phyloP scores from a whole-genome alignment of 2,888 invertebrate genomes.

The Molorchus minor region DNA sequence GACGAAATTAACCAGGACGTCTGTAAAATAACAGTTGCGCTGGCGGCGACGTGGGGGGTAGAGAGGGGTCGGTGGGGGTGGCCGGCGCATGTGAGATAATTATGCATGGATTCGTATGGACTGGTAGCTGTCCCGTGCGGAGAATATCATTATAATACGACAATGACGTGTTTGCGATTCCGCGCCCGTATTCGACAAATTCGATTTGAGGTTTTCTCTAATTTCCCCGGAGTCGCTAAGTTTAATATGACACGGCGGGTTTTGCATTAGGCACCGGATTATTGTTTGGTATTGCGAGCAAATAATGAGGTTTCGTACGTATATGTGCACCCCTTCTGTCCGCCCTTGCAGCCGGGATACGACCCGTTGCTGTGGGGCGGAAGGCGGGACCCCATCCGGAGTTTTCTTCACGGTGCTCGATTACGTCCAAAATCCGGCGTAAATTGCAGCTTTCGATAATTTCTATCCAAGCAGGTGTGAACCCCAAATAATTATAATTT shows the following conservation, averaged over 20 bases:
- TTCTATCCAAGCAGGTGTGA: too few relatives aligned
- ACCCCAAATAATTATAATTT: too few relatives aligned
- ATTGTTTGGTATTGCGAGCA: slow-evolving; percentile 28
- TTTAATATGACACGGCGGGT: slow-evolving; percentile 42
- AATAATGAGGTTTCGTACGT: slow-evolving; percentile 20
- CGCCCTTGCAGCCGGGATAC: too few relatives aligned
- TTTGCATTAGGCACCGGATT: slow-evolving; percentile 33
- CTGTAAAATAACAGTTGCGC: too few relatives aligned
- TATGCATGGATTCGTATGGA: slow-evolving; percentile 27
- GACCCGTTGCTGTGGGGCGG: too few relatives aligned
- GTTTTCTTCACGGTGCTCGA: too few relatives aligned
- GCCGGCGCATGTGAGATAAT: slow-evolving; percentile 13
- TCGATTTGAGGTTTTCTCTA: slow-evolving; percentile 46
- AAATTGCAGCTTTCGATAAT: too few relatives aligned
- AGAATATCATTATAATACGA: slow-evolving; percentile 38
- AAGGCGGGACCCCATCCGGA: too few relatives aligned
- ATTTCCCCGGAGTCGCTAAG: slow-evolving; percentile 53
- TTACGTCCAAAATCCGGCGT: too few relatives aligned
- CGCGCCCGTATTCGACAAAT: slow-evolving; percentile 36
- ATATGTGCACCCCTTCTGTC: too few relatives aligned
- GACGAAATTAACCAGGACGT: too few relatives aligned
- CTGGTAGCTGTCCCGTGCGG: slow-evolving; percentile 33
- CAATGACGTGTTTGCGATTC: slow-evolving; percentile 37
- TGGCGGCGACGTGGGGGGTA: background rate
- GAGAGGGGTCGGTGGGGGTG: background rate